phyloP scores from a whole-genome alignment of 2,113 vertebrate genomes.

The Notarius quadriscutis region DNA sequence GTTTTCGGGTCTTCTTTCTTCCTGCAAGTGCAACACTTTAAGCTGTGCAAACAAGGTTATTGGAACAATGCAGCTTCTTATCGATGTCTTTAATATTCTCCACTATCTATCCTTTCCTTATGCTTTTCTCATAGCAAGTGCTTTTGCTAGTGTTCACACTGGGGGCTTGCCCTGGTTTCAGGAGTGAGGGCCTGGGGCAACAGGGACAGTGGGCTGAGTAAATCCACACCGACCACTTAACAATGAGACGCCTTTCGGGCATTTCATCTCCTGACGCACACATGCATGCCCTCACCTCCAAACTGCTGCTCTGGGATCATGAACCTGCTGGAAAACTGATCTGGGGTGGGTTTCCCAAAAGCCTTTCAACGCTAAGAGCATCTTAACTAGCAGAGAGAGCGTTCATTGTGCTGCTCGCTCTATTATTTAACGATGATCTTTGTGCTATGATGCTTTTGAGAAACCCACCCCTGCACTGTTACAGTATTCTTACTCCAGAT shows the following conservation, averaged over 20 bases:
- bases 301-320: slow-evolving; percentile 26
- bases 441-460: too few relatives aligned
- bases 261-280: slow-evolving; percentile 8
- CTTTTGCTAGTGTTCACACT: slow-evolving; percentile 73
- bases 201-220: slow-evolving; percentile 58
- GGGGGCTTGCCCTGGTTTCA: slow-evolving; percentile 78
- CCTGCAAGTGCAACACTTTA: neutral
- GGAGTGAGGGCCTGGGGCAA: slow-evolving; percentile 66
- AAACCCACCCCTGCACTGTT: neutral
- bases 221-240: slow-evolving; percentile 68
- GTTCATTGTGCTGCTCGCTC: too few relatives aligned
- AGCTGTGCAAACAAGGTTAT: slow-evolving; percentile 42
- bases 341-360: too few relatives aligned
- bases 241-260: slow-evolving; percentile 10
- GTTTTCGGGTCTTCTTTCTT: neutral
- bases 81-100: slow-evolving; percentile 37
- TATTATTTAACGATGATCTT: too few relatives aligned
- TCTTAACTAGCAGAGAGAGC: too few relatives aligned
- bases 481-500: slow-evolving; percentile 4
- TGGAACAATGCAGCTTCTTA: slow-evolving; percentile 69
- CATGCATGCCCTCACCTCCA: slow-evolving; percentile 25
- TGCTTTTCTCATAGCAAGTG: slow-evolving; percentile 61
- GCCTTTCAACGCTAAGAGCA: too few relatives aligned
- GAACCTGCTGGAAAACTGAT: slow-evolving; percentile 30
- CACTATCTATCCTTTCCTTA: neutral